phyloP scores from a whole-genome alignment of 2,797 vertebrate species.

The Muscicapa striata region DNA sequence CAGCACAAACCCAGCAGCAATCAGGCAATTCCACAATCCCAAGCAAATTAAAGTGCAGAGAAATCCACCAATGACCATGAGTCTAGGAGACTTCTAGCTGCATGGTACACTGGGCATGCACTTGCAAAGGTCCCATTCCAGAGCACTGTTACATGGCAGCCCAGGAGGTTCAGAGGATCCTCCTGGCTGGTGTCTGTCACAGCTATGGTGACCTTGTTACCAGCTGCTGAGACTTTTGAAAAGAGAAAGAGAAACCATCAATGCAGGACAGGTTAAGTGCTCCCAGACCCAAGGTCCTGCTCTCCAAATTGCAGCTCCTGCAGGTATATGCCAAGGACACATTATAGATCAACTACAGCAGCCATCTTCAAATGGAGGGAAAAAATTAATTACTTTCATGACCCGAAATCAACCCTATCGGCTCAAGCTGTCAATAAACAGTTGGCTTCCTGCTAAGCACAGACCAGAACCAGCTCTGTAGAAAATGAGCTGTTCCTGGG shows the following conservation, averaged over 20 bases:
- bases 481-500: slow-evolving; percentile 22
- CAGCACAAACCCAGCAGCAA: not conserved
- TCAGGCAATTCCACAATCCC: not conserved
- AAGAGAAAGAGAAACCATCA: not conserved
- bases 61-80: not conserved
- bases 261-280: not conserved
- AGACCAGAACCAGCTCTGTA: not conserved
- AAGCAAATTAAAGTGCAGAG: not conserved
- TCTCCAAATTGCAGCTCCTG: not conserved
- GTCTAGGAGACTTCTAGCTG: not conserved
- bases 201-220: not conserved
- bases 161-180: not conserved
- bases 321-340: not conserved
- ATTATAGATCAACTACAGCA: not conserved
- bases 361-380: not conserved
- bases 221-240: not conserved
- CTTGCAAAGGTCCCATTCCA: not conserved
- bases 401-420: slow-evolving; percentile 41
- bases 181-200: not conserved
- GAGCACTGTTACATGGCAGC: not conserved
- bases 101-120: accelerated
- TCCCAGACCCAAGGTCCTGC: not conserved
- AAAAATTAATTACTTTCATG: not conserved
- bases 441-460: slow-evolving; percentile 6
- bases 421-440: slow-evolving; percentile 9